These are phyloP conservation scores for Sthenelais limicola DNA, from an alignment of 2,888 invertebrate species.

Conservation along the genomic window DNA sequence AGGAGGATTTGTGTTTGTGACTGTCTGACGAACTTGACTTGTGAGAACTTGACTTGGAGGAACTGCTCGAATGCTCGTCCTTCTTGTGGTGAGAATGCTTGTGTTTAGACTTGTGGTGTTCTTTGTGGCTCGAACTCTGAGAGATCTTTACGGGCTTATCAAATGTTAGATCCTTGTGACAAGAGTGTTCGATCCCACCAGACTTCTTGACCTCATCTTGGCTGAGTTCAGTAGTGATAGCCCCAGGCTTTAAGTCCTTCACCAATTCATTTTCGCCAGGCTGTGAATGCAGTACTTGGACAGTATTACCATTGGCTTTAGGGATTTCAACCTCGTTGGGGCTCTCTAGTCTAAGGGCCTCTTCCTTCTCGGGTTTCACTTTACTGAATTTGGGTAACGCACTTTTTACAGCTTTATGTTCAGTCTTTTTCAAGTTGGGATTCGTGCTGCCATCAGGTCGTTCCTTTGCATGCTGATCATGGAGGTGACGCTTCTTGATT, in stretches of 20 bases:
- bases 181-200: constrained; percentile 39
- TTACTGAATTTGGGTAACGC: too few relatives aligned
- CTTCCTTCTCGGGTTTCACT: too few relatives aligned
- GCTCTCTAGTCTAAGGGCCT: too few relatives aligned
- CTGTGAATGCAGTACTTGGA: too few relatives aligned
- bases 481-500: constrained; percentile 3
- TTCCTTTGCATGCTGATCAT: constrained; percentile 25
- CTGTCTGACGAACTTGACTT: background rate
- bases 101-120: constrained; percentile 42
- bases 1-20: background rate
- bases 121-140: constrained; percentile 46
- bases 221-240: background rate
- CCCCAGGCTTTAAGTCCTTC: background rate
- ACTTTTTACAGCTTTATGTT: constrained; percentile 4
- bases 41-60: constrained; percentile 2
- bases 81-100: constrained; percentile 17
- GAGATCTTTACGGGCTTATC: constrained; percentile 2
- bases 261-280: too few relatives aligned
- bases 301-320: too few relatives aligned
- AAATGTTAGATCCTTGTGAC: constrained; percentile 41
- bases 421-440: constrained; percentile 27
- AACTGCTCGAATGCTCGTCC: background rate
- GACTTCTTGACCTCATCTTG: too few relatives aligned
- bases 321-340: too few relatives aligned
- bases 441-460: constrained; percentile 25